Conservation (phyloP, 2,888 invertebrate genomes). For the Agrochola litura region DNA sequence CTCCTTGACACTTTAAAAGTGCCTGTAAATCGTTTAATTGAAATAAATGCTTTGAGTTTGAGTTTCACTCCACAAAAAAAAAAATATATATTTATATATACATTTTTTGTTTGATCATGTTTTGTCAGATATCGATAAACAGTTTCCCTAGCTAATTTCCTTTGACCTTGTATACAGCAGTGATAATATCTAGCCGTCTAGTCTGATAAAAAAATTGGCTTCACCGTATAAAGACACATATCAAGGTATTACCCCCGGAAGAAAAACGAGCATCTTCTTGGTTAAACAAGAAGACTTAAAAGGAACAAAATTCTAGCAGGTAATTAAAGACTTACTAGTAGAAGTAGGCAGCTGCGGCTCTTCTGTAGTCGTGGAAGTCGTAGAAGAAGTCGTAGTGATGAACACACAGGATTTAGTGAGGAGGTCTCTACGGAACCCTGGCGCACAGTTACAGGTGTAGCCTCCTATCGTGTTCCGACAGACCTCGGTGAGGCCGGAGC, state of each 20-base stretch:
- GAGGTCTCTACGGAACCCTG: conserved; percentile 94
- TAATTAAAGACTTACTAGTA: conserved; percentile 62
- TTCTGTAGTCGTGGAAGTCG: conserved; percentile 69
- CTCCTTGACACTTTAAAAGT: too few relatives aligned
- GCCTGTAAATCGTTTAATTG: too few relatives aligned
- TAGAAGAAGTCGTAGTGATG: conserved; percentile 72
- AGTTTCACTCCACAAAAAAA: too few relatives aligned
- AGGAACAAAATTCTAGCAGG: background rate
- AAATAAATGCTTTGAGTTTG: too few relatives aligned
- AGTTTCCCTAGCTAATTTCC: too few relatives aligned
- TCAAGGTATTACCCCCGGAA: background rate
- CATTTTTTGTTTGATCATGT: too few relatives aligned
- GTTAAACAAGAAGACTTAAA: background rate
- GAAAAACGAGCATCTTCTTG: background rate
- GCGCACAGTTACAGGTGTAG: conserved; percentile 95
- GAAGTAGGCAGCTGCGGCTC: conserved; percentile 59
- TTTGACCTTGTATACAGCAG: background rate
- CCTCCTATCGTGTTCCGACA: conserved; percentile 97
- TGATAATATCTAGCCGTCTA: background rate
- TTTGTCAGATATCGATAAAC: too few relatives aligned
- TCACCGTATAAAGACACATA: background rate
- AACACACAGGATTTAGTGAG: conserved; percentile 78
- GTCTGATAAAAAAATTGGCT: background rate
- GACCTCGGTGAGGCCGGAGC: conserved; percentile 89
- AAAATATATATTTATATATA: too few relatives aligned